These are phyloP conservation scores for Tillus elongatus DNA, from an alignment of 2,888 invertebrate species.

Conservation along the genomic window DNA sequence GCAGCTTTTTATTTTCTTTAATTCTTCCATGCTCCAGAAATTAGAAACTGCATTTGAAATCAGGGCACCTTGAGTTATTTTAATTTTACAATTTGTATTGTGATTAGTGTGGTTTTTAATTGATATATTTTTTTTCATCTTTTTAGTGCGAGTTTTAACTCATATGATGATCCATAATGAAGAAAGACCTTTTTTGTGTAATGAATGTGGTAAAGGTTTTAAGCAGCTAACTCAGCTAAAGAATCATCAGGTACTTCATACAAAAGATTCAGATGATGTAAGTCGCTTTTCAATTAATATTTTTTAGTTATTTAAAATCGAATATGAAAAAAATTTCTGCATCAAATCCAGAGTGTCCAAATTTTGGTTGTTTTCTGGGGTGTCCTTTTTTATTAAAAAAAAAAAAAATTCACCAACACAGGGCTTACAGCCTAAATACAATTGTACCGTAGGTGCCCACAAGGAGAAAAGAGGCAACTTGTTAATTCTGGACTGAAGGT, in stretches of 20 bases:
- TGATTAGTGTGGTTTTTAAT: background rate
- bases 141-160: conserved; percentile 47
- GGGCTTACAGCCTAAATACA: too few relatives aligned
- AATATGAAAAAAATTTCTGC: background rate
- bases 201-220: conserved; percentile 51
- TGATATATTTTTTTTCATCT: conserved; percentile 11
- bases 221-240: conserved; percentile 53
- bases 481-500: too few relatives aligned
- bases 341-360: background rate
- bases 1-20: too few relatives aligned
- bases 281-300: conserved; percentile 12
- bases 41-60: too few relatives aligned
- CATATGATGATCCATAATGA: conserved; percentile 56
- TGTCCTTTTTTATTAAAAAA: too few relatives aligned
- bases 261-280: conserved; percentile 22
- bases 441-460: too few relatives aligned
- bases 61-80: too few relatives aligned
- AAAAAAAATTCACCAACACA: too few relatives aligned
- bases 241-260: conserved; percentile 50
- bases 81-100: too few relatives aligned
- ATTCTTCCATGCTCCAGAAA: too few relatives aligned
- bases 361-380: too few relatives aligned
- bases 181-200: conserved; percentile 44
- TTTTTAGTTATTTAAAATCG: background rate
- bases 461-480: too few relatives aligned